These are phyloP conservation scores for Solenodon paradoxus DNA, from an alignment of 2,113 vertebrate species.

Conservation along the genomic window DNA sequence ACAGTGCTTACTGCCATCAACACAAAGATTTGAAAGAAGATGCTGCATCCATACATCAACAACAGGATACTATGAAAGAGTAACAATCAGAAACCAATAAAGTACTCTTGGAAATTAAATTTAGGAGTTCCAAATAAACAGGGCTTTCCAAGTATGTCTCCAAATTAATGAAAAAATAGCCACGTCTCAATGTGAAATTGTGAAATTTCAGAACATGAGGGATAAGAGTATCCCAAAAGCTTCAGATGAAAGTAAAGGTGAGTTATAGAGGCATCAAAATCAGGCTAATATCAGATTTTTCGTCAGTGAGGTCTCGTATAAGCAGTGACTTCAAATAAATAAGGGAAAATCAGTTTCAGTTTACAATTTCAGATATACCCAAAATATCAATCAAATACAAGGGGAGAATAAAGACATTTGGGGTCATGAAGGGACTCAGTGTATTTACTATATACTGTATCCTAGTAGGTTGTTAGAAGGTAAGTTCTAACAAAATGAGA, in stretches of 20 bases:
- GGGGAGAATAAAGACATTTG: background rate
- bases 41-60: background rate
- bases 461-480: background rate
- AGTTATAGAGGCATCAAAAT: constrained; percentile 25
- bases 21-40: background rate
- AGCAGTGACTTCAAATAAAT: background rate
- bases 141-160: background rate
- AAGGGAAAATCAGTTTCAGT: background rate
- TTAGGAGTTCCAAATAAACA: background rate
- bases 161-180: constrained; percentile 23
- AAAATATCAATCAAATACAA: constrained; percentile 4
- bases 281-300: background rate
- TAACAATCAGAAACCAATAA: constrained; percentile 5
- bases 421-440: background rate
- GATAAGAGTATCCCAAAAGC: background rate
- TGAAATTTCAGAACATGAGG: constrained; percentile 17
- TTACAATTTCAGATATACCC: background rate
- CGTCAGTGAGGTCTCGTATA: background rate
- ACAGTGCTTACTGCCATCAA: background rate
- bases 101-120: constrained; percentile 29
- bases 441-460: background rate
- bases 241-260: background rate
- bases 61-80: background rate
- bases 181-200: background rate
- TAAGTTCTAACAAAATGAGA: constrained; percentile 11